Percentiles rank a stretch among this genome's conserved stretches.
These are phyloP conservation scores for Agonopterix arenella DNA, from an alignment of 2,888 invertebrate genomes.

Conservation along the genomic window DNA sequence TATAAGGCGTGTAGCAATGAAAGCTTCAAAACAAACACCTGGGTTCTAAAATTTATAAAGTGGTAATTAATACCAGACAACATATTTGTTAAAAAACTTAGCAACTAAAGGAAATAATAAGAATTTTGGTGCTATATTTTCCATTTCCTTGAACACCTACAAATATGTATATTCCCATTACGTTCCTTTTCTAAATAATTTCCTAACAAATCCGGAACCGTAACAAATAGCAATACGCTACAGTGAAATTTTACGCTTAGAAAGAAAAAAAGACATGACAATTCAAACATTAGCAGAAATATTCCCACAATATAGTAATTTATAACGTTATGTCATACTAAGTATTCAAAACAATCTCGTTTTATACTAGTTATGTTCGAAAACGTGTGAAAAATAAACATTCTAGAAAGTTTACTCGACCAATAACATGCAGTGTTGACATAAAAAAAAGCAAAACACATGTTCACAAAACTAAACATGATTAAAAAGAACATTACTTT, in stretches of 20 bases:
- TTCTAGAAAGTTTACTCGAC: slow-evolving; percentile 39
- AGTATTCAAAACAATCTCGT: slow-evolving; percentile 12
- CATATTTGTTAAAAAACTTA: too few species aligned
- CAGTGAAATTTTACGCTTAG: not conserved
- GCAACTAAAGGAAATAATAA: too few species aligned
- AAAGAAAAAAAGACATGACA: slow-evolving; percentile 11
- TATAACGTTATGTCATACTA: slow-evolving; percentile 26
- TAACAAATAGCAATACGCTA: not conserved
- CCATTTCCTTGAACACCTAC: too few species aligned
- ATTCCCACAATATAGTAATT: slow-evolving; percentile 9
- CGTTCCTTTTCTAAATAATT: too few species aligned
- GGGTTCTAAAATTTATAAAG: too few species aligned
- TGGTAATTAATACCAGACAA: too few species aligned
- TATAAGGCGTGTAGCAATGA: too few species aligned
- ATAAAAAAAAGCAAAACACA: slow-evolving; percentile 16
- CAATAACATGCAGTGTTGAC: slow-evolving; percentile 16
- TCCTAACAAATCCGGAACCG: too few species aligned
- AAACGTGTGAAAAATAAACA: slow-evolving; percentile 66
- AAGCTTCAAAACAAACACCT: too few species aligned
- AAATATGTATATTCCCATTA: too few species aligned
- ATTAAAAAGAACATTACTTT: slow-evolving; percentile 6
- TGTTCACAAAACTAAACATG: slow-evolving; percentile 7
- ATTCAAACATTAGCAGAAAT: not conserved
- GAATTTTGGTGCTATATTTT: too few species aligned
- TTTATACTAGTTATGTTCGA: slow-evolving; percentile 31